Percentiles rank a stretch among this genome's conserved stretches.
Conservation (phyloP, 2,113 vertebrate species). For the Pithys albifrons region DNA sequence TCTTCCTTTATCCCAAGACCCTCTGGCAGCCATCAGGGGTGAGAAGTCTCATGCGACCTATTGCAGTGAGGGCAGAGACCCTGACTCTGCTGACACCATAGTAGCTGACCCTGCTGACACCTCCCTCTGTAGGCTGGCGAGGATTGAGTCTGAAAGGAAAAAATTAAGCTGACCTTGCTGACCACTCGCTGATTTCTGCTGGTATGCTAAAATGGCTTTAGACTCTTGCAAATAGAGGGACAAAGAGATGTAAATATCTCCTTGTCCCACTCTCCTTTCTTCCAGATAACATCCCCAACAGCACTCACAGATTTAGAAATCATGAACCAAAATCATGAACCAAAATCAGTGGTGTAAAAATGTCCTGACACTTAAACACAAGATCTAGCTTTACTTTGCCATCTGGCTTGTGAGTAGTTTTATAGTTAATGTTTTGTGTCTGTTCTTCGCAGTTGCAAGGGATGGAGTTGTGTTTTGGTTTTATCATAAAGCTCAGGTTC, state of each 20-base stretch:
- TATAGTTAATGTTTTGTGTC: not conserved
- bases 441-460: not conserved
- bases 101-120: not conserved
- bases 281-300: not conserved
- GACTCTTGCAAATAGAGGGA: not conserved
- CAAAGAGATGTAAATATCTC: not conserved
- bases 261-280: not conserved
- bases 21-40: not conserved
- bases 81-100: not conserved
- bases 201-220: not conserved
- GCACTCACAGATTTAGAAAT: not conserved
- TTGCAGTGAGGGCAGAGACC: not conserved
- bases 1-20: not conserved
- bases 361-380: not conserved
- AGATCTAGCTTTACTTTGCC: not conserved
- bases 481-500: not conserved
- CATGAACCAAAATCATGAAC: not conserved
- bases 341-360: not conserved
- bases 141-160: not conserved
- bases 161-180: not conserved
- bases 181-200: not conserved
- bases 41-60: rapidly evolving
- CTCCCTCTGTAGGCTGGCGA: not conserved
- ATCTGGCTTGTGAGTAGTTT: not conserved
- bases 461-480: not conserved